These are phyloP conservation scores for Glaucomys volans DNA, from an alignment of 2,113 vertebrate species.

Conservation along the genomic window DNA sequence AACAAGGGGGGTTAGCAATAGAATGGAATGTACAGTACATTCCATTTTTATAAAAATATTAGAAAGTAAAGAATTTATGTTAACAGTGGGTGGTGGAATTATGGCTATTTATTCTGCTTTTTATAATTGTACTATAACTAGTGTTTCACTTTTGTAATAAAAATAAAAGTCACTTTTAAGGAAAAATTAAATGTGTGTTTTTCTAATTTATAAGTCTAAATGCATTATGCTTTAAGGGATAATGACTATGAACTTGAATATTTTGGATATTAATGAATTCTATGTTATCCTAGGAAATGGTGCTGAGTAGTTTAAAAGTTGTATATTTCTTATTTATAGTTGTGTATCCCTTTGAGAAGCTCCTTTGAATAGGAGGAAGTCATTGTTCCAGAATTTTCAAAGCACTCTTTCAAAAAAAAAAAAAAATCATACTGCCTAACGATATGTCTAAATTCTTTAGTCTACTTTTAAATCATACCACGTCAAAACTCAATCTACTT, in stretches of 20 bases:
- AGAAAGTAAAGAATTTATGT: neutral
- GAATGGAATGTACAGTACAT: neutral
- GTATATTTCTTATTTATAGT: neutral
- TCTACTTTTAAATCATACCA: conserved; percentile 27
- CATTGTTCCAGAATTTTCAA: conserved; percentile 63
- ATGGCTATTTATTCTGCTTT: conserved; percentile 34
- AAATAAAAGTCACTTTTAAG: conserved; percentile 55
- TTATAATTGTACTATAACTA: conserved; percentile 24
- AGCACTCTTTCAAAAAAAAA: conserved; percentile 41
- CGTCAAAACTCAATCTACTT: neutral
- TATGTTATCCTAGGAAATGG: neutral
- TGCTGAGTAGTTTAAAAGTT: conserved; percentile 15
- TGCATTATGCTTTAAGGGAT: conserved; percentile 27
- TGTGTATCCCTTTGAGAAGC: neutral
- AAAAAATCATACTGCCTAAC: neutral
- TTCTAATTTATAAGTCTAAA: conserved; percentile 45
- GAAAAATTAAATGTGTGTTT: conserved; percentile 45
- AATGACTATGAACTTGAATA: neutral
- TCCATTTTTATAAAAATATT: conserved; percentile 57
- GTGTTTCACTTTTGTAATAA: conserved; percentile 53
- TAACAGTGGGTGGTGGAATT: neutral
- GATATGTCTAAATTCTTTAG: neutral
- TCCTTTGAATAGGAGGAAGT: conserved; percentile 18
- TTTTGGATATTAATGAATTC: conserved; percentile 27
- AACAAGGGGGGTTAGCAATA: neutral